Base-by-base conservation (phyloP, 2,888 invertebrate species). In the Patella caerulea region DNA sequence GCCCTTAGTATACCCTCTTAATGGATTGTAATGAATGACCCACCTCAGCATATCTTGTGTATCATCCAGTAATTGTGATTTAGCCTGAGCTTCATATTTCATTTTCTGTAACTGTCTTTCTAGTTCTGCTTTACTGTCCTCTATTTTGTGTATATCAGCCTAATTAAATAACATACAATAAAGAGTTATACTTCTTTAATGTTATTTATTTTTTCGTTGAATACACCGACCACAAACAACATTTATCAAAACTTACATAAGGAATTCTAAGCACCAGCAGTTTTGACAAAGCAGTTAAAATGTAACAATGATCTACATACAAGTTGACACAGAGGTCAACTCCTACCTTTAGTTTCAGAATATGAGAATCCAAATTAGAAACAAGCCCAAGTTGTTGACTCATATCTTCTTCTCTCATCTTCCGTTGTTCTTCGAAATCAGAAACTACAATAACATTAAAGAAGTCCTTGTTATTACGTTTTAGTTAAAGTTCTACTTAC, bases 391-490 rank as follows among this genome's bases (percentile, higher is more conserved):
- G 74, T 72, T 87, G 86, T 75, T 87, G 86, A 17, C 86, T 80
- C 80, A 86, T 82, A 71, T 88, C 88, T 12, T 82, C 78, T 73
- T 86, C 85, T 79, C 84, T 86, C 77, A 84, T 85, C 34, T 83
- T 82, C 15, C 88, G 53, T 79, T 87, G 86, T 55, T 86, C 87
- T 76, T 88, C 88, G 81, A 86, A 83, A 78, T 88, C 87, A 73
- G 83, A 81, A 53, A 88, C 88, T 87, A 80, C 54, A 78, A 24
- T 53, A 45, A 45, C 45, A 45, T 45, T 45, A 45, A 45, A 45
- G 45, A 45, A 45, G 9, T 9, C 45, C 3, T 9, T 9, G 9
- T 45, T 45, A 45, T 45, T 9, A 9, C 3, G 9, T 45, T 45
- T 45, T 45, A 4, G 45, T 45, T 0, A 45, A 45, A 45, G 7